Base-by-base conservation (phyloP, 1,140 invertebrate species). In the Cyclina sinensis region DNA sequence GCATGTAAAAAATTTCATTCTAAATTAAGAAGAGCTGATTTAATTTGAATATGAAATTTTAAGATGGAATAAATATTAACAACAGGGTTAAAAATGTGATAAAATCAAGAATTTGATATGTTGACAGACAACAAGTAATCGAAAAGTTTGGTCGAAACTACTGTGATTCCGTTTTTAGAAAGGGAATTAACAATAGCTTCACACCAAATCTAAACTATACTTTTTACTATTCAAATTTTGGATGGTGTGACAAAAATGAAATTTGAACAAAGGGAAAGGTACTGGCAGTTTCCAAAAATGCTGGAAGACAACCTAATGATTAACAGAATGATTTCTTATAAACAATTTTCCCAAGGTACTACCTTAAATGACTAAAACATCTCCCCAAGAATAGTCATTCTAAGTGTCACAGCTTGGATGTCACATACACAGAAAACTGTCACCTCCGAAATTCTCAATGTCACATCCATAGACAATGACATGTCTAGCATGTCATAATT, bases 1-100 rank as follows among this genome's bases (percentile, higher is more conserved):
- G 24, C 24, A 62, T 62, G 24, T 62, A 62, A 62, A 62, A 24
- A 1, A 62, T 62, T 62, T 62, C 57, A 62, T 62, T 62, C 24
- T 14, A 62, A 27, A 27, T 62, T 62, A 4, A 62, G 1, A 7
- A 43, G 4, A 7, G 27, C n/a, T 27, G n/a, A 54, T 54, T 62
- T 62, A 9, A 62, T 62, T 62, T n/a, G 18, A 27, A 14, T 62
- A 27, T 27, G n/a, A n/a, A 9, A 62, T 62, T 62, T n/a, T 7
- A 27, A 14, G 24, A 27, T 27, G 21, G 21, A 3, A n/a, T 54
- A 7, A 54, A 3, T 62, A 62, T 62, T 62, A n/a, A 7, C 24
- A 27, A 62, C 24, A 27, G 57, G 5, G 24, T 27, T 62, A 27
- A 62, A 24, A n/a, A 62, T 21, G n/a, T 62, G 57, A 62, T 27